Evolutionary conservation across 2,888 invertebrate genomes (phyloP).

Genomic region (Leucophenga montana): DNA sequence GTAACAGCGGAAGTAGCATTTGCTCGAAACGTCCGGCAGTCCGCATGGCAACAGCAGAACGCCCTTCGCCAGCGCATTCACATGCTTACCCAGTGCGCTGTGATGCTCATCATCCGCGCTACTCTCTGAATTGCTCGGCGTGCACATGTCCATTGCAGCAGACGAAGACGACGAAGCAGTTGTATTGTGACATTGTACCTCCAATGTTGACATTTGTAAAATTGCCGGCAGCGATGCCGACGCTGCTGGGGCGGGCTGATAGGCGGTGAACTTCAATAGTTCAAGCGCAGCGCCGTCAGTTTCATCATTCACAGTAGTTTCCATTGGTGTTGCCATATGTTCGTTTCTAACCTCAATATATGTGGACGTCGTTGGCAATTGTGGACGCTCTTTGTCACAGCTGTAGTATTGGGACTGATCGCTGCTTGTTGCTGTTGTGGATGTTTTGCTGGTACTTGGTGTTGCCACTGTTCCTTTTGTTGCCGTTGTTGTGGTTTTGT

Average conservation of each 20-base stretch:
- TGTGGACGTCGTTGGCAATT: too few species aligned
- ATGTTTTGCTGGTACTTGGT: background rate
- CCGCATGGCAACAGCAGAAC: constrained; percentile 10
- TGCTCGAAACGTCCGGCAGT: constrained; percentile 10
- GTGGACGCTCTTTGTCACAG: background rate
- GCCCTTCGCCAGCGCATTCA: background rate
- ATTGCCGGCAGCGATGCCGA: too few species aligned
- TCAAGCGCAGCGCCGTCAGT: constrained; percentile 54
- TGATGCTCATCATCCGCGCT: background rate
- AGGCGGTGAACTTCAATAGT: too few species aligned
- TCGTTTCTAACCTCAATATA: constrained; percentile 52
- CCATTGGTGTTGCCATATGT: constrained; percentile 48
- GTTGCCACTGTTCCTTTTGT: constrained; percentile 58
- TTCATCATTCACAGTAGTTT: background rate
- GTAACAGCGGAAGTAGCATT: constrained; percentile 13
- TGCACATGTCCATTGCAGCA: background rate
- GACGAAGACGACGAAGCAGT: background rate
- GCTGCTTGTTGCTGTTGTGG: background rate
- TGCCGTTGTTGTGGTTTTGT: constrained; percentile 43
- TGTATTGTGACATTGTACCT: too few species aligned
- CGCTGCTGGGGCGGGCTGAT: too few species aligned
- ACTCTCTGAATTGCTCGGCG: background rate
- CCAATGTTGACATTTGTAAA: background rate
- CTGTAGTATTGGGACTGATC: background rate
- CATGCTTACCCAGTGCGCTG: background rate